Conservation (phyloP, 2,113 vertebrate genomes). For the Chlamydotis undulata region DNA sequence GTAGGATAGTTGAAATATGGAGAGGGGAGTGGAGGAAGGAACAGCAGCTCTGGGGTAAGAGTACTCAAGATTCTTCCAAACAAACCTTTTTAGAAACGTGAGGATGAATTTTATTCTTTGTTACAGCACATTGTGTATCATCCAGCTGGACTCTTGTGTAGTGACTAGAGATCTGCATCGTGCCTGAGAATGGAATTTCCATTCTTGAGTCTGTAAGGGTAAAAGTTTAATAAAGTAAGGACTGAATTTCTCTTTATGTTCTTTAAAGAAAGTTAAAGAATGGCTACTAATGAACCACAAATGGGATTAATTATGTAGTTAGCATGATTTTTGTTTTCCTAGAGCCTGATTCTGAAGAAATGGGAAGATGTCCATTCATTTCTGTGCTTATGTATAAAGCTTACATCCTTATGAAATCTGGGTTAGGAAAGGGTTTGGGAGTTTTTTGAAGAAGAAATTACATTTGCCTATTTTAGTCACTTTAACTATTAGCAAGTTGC, state of each 20-base stretch:
- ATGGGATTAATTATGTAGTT: background rate
- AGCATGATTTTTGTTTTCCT: background rate
- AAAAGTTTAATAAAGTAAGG: background rate
- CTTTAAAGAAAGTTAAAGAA: background rate
- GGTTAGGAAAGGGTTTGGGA: background rate
- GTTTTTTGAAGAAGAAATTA: background rate
- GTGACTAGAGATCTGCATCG: background rate
- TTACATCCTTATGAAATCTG: background rate
- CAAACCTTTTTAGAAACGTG: background rate
- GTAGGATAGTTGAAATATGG: background rate
- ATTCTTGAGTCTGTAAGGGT: background rate
- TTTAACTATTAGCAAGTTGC: background rate
- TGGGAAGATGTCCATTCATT: background rate
- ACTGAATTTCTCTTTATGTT: background rate
- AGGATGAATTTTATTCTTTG: background rate
- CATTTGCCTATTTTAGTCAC: background rate
- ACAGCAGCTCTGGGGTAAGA: background rate
- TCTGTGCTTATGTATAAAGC: background rate
- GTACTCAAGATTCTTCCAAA: background rate
- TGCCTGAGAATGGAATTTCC: background rate
- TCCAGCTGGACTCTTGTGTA: background rate
- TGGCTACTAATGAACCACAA: accelerated
- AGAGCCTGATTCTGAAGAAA: background rate
- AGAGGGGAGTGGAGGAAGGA: background rate
- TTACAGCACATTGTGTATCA: background rate